Conservation (phyloP, 2,113 vertebrate species). For the Ageneiosus marmoratus region DNA sequence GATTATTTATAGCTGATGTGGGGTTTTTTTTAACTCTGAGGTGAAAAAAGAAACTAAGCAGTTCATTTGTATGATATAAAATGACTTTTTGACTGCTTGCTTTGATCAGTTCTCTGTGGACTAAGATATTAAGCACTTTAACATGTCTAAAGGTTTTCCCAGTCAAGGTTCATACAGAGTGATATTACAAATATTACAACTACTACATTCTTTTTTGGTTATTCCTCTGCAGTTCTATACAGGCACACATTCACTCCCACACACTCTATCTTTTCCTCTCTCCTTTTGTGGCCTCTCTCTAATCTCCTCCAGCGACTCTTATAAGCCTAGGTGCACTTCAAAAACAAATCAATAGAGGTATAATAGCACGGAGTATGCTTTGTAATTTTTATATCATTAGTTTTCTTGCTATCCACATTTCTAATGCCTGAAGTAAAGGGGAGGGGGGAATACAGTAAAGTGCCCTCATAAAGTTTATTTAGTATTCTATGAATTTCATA, state of each 20-base stretch:
- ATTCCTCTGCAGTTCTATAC: slow-evolving; percentile 28
- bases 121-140: not conserved
- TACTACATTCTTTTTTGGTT: slow-evolving; percentile 28
- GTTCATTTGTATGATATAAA: not conserved
- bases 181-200: slow-evolving; percentile 4
- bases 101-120: not conserved
- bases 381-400: slow-evolving; percentile 99
- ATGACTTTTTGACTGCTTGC: not conserved
- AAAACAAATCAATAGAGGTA: slow-evolving; percentile 97
- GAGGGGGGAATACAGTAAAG: slow-evolving; percentile 77
- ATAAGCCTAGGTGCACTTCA: slow-evolving; percentile 92
- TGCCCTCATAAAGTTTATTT: slow-evolving; percentile 96
- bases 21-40: not conserved
- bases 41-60: not conserved
- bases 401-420: slow-evolving; percentile 81
- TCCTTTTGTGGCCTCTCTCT: slow-evolving; percentile 62
- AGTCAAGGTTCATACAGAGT: slow-evolving; percentile 31
- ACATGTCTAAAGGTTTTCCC: not conserved
- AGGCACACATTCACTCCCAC: slow-evolving; percentile 36
- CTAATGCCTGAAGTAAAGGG: slow-evolving; percentile 81
- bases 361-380: slow-evolving; percentile 94
- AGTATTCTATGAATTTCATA: slow-evolving; percentile 99
- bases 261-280: slow-evolving; percentile 14
- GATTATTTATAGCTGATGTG: not conserved
- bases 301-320: slow-evolving; percentile 70